These are phyloP conservation scores for Uloborus diversus DNA, from an alignment of 1,140 invertebrate genomes.

Conservation along the genomic window DNA sequence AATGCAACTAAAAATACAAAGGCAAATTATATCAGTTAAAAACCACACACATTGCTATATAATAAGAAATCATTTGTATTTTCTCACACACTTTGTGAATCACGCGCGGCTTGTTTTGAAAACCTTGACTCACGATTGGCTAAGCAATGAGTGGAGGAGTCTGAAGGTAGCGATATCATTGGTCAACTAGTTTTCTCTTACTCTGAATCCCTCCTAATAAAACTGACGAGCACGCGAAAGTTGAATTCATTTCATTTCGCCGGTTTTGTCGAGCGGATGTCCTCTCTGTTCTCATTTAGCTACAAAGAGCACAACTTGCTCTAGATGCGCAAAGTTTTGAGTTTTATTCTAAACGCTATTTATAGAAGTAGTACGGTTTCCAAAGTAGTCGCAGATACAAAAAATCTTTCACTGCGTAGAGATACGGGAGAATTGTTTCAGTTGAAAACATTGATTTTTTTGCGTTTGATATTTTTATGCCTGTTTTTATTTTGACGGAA, in stretches of 20 bases:
- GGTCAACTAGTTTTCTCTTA: neutral
- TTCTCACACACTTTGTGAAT: slow-evolving; percentile 7
- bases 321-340: too few relatives aligned
- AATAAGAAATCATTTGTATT: too few relatives aligned
- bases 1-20: too few relatives aligned
- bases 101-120: slow-evolving; percentile 36
- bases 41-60: too few relatives aligned
- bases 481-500: neutral
- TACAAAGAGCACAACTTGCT: too few relatives aligned
- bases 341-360: too few relatives aligned
- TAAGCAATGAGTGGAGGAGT: neutral
- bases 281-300: too few relatives aligned
- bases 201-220: slow-evolving; percentile 15
- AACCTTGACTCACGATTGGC: slow-evolving; percentile 39
- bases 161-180: slow-evolving; percentile 14
- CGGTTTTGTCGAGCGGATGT: too few relatives aligned
- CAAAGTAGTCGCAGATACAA: neutral
- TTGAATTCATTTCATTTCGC: slow-evolving; percentile 13
- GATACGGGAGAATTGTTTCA: too few relatives aligned
- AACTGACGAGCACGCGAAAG: slow-evolving; percentile 8
- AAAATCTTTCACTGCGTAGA: too few relatives aligned
- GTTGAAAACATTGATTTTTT: too few relatives aligned
- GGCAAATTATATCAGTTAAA: too few relatives aligned
- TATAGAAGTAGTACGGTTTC: neutral
- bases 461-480: neutral